Conservation (phyloP, 2,113 vertebrate genomes). For the Sorex fumeus region DNA sequence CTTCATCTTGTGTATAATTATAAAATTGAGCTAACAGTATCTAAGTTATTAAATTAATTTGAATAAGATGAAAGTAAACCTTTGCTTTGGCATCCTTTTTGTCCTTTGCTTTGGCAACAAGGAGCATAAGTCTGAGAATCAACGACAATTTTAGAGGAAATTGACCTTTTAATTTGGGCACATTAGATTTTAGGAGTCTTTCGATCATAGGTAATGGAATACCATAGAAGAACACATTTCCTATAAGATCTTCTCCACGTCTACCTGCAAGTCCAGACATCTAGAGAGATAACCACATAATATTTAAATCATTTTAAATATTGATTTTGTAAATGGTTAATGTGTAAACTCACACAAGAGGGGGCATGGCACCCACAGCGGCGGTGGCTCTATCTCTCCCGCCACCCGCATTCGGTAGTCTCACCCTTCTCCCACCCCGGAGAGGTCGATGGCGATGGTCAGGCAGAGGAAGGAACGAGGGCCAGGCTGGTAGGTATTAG, state of each 20-base stretch:
- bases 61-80: conserved; percentile 71
- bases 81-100: conserved; percentile 85
- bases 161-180: conserved; percentile 84
- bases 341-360: no score
- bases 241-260: conserved; percentile 84
- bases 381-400: no score
- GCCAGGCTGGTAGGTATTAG: no score
- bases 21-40: conserved; percentile 20
- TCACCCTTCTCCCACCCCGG: no score
- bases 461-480: no score
- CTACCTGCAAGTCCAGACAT: conserved; percentile 86
- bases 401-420: no score
- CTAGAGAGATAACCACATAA: conserved; percentile 66
- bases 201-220: conserved; percentile 84
- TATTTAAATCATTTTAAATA: background rate
- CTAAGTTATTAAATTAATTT: background rate
- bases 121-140: conserved; percentile 83
- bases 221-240: conserved; percentile 85
- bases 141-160: conserved; percentile 84
- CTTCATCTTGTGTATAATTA: background rate
- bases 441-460: no score
- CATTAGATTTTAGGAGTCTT: conserved; percentile 84
- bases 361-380: no score
- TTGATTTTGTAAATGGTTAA: background rate
- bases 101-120: conserved; percentile 82